Base-by-base conservation (phyloP, 2,797 vertebrate genomes). In the Sebastes miniatus region DNA sequence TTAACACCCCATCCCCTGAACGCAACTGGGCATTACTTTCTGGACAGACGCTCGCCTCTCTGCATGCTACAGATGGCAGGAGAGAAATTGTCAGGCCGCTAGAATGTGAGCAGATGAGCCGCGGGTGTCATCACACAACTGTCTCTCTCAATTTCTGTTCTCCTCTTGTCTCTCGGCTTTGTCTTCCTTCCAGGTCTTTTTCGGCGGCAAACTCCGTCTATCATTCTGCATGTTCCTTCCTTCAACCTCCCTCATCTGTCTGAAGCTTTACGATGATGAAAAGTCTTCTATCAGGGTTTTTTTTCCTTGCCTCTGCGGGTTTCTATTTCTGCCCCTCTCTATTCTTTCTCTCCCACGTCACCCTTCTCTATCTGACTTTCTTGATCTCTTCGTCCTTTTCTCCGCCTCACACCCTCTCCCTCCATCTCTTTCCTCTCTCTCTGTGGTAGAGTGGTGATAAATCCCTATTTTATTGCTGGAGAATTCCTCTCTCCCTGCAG, bases 391-490 rank as follows among this genome's bases (percentile, higher is more conserved):
- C 69, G 79, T 87, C 81, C 87, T 77, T 87, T 81, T 72, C 87
- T 78, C 86, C 47, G 71, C 86, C 83, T 85, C 83, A 69, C 81
- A 75, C 82, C 79, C 87, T 83, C 83, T 87, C 84, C 73, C 83
- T 79, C 61, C 58, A 50, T 79, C 77, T 89, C 82, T 75, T 71
- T 79, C 59, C 66, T 88, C 87, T 96, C 96, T 95, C 96, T 96
- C 97, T 96, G 96, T 97, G 96, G 96, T 96, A 96, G 97, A 99
- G 97, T 96, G 97, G 98, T 95, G 97, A 99, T 99, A 98, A 99
- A 99, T 99, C 97, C 96, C 95, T 93, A 95, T 99, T 96, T 99
- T 99, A 99, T 99, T 98, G 96, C 97, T 95, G 95, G 96, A 97
- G 97, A 98, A 99, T 98, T 98, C 97, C 91, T 91, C 93, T 97